Conservation (phyloP, 2,113 vertebrate species). For the Candoia aspera region DNA sequence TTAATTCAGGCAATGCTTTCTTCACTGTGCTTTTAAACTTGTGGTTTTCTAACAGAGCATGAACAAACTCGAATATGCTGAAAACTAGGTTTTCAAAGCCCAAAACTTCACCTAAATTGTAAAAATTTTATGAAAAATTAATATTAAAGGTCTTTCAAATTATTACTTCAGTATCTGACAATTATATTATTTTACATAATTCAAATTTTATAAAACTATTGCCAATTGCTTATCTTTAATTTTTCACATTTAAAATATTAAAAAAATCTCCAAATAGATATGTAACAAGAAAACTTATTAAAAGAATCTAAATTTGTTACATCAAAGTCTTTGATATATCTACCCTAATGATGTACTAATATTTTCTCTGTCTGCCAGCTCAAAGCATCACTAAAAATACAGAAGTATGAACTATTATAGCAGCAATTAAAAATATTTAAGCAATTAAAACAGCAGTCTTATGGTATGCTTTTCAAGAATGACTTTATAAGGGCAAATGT, state of each 20-base stretch:
- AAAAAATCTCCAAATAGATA: neutral
- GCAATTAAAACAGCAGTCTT: neutral
- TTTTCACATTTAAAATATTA: neutral
- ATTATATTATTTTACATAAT: neutral
- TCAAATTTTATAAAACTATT: neutral
- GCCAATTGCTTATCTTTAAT: neutral
- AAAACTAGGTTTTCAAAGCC: constrained; percentile 99
- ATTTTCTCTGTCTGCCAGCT: neutral
- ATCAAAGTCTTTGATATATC: neutral
- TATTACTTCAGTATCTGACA: constrained; percentile 6
- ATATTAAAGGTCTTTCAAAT: neutral
- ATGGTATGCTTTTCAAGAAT: neutral
- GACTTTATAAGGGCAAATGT: neutral
- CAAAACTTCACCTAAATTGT: constrained; percentile 88
- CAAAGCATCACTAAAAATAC: no score
- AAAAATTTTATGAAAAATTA: neutral
- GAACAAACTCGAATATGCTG: constrained; percentile 99
- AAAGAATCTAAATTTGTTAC: neutral
- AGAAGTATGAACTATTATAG: neutral
- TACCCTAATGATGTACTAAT: no score
- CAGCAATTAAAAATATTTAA: neutral
- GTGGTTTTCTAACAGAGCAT: constrained; percentile 94
- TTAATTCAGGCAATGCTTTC: constrained; percentile 94
- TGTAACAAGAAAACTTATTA: neutral
- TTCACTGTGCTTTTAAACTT: constrained; percentile 97